Conservation (phyloP, 2,113 vertebrate species). For the Pterocles orientalis region DNA sequence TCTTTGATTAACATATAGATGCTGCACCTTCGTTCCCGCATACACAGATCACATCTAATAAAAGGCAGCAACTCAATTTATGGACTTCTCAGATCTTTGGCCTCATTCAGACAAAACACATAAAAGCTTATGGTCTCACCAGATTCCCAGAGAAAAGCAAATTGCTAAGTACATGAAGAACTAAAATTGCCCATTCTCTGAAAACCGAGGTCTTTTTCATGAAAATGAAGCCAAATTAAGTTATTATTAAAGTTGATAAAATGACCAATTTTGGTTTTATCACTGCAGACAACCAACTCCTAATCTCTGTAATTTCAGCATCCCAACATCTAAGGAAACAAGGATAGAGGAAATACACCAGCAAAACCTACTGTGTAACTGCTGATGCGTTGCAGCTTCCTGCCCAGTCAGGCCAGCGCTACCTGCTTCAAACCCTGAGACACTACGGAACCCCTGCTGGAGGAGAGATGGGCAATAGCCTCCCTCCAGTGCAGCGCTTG, state of each 20-base stretch:
- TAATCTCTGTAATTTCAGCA: neutral
- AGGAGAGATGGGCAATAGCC: neutral
- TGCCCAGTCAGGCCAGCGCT: neutral
- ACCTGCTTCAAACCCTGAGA: neutral
- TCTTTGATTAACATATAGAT: neutral
- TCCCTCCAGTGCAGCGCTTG: neutral
- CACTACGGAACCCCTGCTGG: neutral
- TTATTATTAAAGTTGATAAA: neutral
- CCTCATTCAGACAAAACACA: neutral
- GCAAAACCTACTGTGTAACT: neutral
- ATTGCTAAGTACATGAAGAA: neutral
- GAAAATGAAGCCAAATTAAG: neutral
- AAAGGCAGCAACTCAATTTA: neutral
- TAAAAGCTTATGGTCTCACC: neutral
- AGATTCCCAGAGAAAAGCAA: neutral
- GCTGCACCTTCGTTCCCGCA: accelerated
- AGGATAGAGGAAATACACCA: neutral
- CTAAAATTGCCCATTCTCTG: neutral
- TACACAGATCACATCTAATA: neutral
- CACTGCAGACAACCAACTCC: neutral
- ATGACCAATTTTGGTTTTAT: neutral
- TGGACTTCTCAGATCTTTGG: neutral
- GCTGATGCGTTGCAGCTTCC: neutral
- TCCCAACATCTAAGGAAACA: neutral
- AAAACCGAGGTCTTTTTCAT: neutral